phyloP scores from a whole-genome alignment of 2,888 invertebrate genomes.

The Rhagium mordax region DNA sequence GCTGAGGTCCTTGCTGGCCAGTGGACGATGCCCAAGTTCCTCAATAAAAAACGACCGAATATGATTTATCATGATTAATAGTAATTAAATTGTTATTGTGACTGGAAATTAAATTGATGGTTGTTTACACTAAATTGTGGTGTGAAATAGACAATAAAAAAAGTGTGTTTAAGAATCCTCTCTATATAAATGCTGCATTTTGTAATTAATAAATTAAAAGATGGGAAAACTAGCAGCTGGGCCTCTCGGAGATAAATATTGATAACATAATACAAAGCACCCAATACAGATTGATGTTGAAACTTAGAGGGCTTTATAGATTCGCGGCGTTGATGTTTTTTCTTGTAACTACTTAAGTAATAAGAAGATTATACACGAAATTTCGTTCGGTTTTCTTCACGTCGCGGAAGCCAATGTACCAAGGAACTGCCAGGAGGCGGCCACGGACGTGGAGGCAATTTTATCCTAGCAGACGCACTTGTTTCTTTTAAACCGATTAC shows the following conservation, averaged over 20 bases:
- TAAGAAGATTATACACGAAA: slow-evolving; percentile 52
- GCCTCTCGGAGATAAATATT: slow-evolving; percentile 58
- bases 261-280: slow-evolving; percentile 55
- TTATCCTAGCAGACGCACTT: slow-evolving; percentile 50
- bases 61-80: slow-evolving; percentile 9
- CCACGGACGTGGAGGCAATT: slow-evolving; percentile 34
- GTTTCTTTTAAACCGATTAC: slow-evolving; percentile 61
- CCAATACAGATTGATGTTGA: slow-evolving; percentile 52
- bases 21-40: too few relatives aligned
- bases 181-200: slow-evolving; percentile 54
- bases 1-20: too few relatives aligned
- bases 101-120: slow-evolving; percentile 9
- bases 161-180: slow-evolving; percentile 42
- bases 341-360: slow-evolving; percentile 56
- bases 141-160: slow-evolving; percentile 41
- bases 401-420: slow-evolving; percentile 2
- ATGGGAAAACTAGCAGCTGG: slow-evolving; percentile 61
- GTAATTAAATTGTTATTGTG: background rate
- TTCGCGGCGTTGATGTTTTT: slow-evolving; percentile 56
- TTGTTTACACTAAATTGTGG: slow-evolving; percentile 7
- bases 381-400: slow-evolving; percentile 37
- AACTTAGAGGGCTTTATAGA: slow-evolving; percentile 49
- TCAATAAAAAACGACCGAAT: too few relatives aligned
- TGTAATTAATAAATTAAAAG: slow-evolving; percentile 62
- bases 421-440: background rate